These are phyloP conservation scores for Capreolus pygargus DNA, from an alignment of 2,113 vertebrate genomes.

Conservation along the genomic window DNA sequence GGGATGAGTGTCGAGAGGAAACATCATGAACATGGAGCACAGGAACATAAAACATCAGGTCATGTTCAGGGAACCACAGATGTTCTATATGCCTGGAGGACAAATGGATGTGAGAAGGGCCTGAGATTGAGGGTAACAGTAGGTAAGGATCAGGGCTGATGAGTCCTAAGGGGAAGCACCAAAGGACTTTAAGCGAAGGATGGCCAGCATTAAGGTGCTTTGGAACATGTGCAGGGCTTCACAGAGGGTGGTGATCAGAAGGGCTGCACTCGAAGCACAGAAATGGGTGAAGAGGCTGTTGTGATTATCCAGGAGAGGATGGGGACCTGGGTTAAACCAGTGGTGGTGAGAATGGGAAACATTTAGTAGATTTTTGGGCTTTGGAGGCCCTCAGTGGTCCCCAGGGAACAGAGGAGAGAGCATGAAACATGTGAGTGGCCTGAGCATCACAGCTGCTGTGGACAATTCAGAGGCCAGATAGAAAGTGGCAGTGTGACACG, in stretches of 20 bases:
- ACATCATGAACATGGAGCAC: not conserved
- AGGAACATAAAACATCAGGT: not conserved
- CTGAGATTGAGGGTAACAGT: not conserved
- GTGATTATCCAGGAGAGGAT: not conserved
- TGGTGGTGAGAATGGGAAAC: not conserved
- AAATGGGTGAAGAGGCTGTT: not conserved
- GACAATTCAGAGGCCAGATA: not conserved
- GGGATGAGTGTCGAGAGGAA: not conserved
- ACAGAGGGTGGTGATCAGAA: fast-evolving
- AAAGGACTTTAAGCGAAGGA: not conserved
- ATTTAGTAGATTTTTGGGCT: no score
- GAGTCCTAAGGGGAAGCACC: not conserved
- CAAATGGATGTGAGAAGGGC: not conserved
- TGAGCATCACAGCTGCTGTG: not conserved
- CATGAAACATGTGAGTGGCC: not conserved
- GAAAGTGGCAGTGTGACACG: not conserved
- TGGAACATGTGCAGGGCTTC: no score
- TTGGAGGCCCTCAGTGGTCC: not conserved
- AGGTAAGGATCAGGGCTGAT: not conserved
- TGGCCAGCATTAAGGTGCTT: not conserved
- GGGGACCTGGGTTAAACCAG: not conserved
- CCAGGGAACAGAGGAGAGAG: not conserved
- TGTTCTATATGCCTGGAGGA: not conserved
- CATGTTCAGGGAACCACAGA: not conserved
- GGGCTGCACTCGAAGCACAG: not conserved